These are phyloP conservation scores for Helicoverpa assulta DNA, from an alignment of 2,888 invertebrate genomes.

Conservation along the genomic window DNA sequence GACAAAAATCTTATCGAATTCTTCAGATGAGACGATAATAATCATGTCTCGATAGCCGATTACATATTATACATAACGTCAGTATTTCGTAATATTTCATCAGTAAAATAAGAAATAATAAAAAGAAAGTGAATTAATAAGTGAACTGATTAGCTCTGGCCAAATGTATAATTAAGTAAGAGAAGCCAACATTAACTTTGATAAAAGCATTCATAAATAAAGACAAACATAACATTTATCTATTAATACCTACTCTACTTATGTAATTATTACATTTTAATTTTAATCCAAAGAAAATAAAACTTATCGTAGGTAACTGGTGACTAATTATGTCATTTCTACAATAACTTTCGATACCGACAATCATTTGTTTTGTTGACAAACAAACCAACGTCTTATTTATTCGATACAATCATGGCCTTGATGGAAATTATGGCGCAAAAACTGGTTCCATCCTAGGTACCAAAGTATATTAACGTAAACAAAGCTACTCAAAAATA, in stretches of 20 bases:
- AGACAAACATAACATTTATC: no score
- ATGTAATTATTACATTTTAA: neutral
- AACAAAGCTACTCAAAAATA: neutral
- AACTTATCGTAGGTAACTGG: neutral
- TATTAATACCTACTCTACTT: no score
- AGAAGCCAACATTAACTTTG: no score
- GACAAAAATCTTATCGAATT: neutral
- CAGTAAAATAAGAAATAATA: no score
- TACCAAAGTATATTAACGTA: neutral
- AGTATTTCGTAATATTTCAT: neutral
- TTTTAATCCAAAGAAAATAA: neutral
- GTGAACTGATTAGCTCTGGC: no score
- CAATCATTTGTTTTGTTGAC: slow-evolving; percentile 25
- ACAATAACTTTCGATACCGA: neutral
- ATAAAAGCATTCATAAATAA: no score
- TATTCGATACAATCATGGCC: slow-evolving; percentile 7
- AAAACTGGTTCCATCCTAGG: slow-evolving; percentile 18
- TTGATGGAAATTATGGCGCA: slow-evolving; percentile 18
- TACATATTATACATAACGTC: neutral
- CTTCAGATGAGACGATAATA: neutral
- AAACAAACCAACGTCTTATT: slow-evolving; percentile 25
- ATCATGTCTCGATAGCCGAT: slow-evolving; percentile 18
- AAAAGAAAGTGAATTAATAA: no score
- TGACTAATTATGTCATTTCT: neutral
- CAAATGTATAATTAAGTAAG: no score